Conservation (phyloP, 2,888 invertebrate genomes). For the Cosmia pyralina region DNA sequence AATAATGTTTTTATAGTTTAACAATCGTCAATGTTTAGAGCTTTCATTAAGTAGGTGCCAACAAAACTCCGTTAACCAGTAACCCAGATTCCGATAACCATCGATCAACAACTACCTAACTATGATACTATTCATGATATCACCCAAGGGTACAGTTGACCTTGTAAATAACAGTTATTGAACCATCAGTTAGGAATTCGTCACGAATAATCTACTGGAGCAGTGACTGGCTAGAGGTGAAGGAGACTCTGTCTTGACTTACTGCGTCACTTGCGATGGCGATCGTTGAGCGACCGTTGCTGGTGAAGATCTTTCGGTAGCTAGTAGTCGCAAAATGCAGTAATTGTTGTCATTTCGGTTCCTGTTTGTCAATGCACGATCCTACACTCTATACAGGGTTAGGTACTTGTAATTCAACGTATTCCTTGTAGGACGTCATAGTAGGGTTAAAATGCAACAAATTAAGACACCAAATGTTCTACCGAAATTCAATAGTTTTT, state of each 20-base stretch:
- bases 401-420: too few species aligned
- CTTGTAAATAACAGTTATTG: conserved; percentile 49
- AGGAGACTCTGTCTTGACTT: conserved; percentile 1
- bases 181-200: conserved; percentile 50
- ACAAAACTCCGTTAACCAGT: conserved; percentile 28
- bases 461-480: too few species aligned
- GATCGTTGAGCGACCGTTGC: background rate
- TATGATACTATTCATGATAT: conserved; percentile 48
- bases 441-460: too few species aligned
- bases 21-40: background rate
- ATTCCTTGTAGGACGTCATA: too few species aligned
- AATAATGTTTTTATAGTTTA: too few species aligned
- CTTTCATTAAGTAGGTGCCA: background rate
- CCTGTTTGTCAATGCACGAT: too few species aligned
- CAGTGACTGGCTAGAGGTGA: conserved; percentile 22
- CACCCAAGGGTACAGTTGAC: conserved; percentile 38
- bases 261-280: conserved; percentile 17
- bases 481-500: too few species aligned
- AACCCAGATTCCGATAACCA: conserved; percentile 40
- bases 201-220: conserved; percentile 44
- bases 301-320: background rate
- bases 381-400: too few species aligned
- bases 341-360: too few species aligned
- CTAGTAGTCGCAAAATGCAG: too few species aligned
- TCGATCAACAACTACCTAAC: conserved; percentile 14